Conservation (phyloP, 2,113 vertebrate species). For the Callospermophilus lateralis region DNA sequence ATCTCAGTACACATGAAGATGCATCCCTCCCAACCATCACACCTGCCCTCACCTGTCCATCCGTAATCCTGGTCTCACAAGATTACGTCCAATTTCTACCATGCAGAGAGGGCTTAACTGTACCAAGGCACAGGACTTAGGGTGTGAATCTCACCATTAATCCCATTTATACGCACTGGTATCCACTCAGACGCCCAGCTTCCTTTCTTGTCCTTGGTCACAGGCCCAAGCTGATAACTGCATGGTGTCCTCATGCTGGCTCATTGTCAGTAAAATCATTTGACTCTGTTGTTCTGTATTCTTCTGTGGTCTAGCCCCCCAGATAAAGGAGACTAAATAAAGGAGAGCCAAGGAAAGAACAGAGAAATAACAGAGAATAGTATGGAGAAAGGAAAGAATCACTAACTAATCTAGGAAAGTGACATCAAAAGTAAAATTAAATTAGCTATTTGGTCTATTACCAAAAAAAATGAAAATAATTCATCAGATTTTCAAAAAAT, state of each 20-base stretch:
- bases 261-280: neutral
- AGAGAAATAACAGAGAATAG: neutral
- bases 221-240: neutral
- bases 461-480: constrained; percentile 40
- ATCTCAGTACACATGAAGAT: constrained; percentile 18
- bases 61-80: neutral
- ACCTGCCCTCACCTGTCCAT: neutral
- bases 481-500: neutral
- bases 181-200: neutral
- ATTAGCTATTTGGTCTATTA: neutral
- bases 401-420: constrained; percentile 18
- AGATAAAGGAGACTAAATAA: neutral
- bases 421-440: neutral
- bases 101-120: neutral
- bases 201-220: constrained; percentile 24
- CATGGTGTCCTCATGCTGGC: neutral
- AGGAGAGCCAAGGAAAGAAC: neutral
- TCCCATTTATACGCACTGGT: neutral
- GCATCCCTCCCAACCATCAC: neutral
- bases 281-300: neutral
- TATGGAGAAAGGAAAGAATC: neutral
- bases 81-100: neutral
- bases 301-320: neutral
- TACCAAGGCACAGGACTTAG: neutral
- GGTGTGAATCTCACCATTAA: neutral